Evolutionary conservation across 2,797 vertebrate species (phyloP), one percentile per base, ranked within the genome.

Genomic region (Rhinella marina): DNA sequence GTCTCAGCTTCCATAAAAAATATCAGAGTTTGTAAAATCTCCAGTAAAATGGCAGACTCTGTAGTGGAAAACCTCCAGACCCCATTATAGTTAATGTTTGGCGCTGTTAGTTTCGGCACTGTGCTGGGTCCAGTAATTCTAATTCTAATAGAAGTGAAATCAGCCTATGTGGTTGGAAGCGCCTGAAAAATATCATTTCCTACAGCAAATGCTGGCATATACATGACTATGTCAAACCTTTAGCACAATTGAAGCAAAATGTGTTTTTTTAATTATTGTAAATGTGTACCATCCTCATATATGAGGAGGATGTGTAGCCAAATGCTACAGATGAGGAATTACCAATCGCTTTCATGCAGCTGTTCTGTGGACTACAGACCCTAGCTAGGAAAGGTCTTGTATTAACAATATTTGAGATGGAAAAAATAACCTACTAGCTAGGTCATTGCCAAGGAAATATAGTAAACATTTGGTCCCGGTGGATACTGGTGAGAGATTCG

Each of bases 401-500:
- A 77, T 85, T 85, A 85, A 85, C 83, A 85, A 85, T 85, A 85
- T 85, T 61, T 85, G 83, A 85, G 83, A 85, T 85, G 83, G 83
- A 85, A 85, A 85, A 85, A 62, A 27, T 77, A 85, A 77, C 83
- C 83, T 85, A 85, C 83, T 85, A 85, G 72, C 72, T 61, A 62
- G 83, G 83, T 76, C 72, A 85, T 85, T 85, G 72, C 83, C 83
- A 85, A 85, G 83, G 83, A 85, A 85, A 85, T 85, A 76, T 85
- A 76, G 83, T 85, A 85, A 85, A 85, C 83, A 85, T 85, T 85
- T 85, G 25, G 83, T 85, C 83, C 83, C 83, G 3, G 83, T 85
- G 83, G 83, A 85, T 76, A 41, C 56, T 52, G 83, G 56, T 85
- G 83, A 81, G n/a, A 88, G 86, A 6, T 68, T 70, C 87, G 48